phyloP scores from a whole-genome alignment of 2,113 vertebrate genomes.

The Fulmarus glacialis region DNA sequence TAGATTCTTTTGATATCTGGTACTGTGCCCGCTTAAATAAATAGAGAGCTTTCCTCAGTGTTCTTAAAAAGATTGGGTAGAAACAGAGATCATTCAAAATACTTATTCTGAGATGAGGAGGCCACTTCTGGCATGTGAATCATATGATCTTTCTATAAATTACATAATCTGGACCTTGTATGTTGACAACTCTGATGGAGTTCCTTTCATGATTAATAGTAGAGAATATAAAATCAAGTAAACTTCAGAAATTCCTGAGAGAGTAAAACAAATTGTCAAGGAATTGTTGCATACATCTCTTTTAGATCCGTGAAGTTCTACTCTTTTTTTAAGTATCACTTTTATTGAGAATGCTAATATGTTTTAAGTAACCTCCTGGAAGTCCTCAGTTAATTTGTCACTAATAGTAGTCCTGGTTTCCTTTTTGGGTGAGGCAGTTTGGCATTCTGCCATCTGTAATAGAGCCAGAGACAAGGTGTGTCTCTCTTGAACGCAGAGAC shows the following conservation, averaged over 20 bases:
- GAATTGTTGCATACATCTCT: not conserved
- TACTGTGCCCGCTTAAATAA: not conserved
- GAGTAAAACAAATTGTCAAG: not conserved
- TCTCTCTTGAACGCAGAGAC: not conserved
- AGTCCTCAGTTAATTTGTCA: not conserved
- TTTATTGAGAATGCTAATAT: not conserved
- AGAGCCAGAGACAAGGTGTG: not conserved
- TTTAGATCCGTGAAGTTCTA: not conserved
- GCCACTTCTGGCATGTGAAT: not conserved
- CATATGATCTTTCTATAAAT: not conserved
- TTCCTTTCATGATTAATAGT: not conserved
- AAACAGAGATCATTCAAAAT: not conserved
- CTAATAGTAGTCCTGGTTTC: not conserved
- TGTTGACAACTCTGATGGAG: not conserved
- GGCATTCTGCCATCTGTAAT: not conserved
- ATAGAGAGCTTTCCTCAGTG: not conserved
- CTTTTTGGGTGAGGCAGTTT: not conserved
- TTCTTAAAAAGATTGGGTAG: not conserved
- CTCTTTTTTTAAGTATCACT: not conserved
- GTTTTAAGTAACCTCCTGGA: not conserved
- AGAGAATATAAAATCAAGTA: not conserved
- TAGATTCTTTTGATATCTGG: not conserved
- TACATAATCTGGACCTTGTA: not conserved
- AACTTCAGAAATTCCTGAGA: not conserved
- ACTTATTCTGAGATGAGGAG: not conserved